A percentile compares a stretch with the other conserved stretches of the same genome.
Conservation (phyloP, 2,113 vertebrate genomes). For the Sphyrna mokarran region DNA sequence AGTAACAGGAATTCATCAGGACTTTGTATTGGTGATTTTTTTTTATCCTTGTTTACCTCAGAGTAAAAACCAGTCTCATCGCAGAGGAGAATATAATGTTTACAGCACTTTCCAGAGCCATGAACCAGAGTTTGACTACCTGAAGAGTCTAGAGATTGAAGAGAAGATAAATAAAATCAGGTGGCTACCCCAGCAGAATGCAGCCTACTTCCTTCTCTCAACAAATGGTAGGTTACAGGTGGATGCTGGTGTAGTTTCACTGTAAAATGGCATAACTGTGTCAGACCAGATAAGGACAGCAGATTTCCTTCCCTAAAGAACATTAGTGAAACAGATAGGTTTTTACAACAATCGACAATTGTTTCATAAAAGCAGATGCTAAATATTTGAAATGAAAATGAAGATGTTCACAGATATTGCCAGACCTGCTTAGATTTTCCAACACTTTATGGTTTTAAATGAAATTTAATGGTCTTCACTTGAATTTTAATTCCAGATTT, state of each 20-base stretch:
- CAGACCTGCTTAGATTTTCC: too few species aligned
- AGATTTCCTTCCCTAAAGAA: too few species aligned
- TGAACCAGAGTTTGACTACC: constrained; percentile 94
- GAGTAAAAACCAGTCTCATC: constrained; percentile 91
- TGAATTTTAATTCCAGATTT: too few species aligned
- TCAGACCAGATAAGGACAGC: too few species aligned
- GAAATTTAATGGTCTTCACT: too few species aligned
- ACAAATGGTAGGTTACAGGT: constrained; percentile 72
- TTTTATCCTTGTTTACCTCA: constrained; percentile 45
- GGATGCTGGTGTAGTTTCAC: background rate
- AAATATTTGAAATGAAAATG: too few species aligned
- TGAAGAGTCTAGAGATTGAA: constrained; percentile 95
- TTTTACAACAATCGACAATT: too few species aligned
- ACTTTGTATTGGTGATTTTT: too few species aligned
- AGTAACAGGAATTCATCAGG: background rate
- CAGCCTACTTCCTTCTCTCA: constrained; percentile 91
- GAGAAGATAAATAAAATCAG: constrained; percentile 98
- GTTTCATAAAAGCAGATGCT: too few species aligned
- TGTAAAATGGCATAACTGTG: background rate
- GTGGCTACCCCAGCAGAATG: constrained; percentile 95
- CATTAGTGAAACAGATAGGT: too few species aligned
- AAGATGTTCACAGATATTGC: too few species aligned
- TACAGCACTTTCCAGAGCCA: constrained; percentile 99
- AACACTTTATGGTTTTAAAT: too few species aligned
- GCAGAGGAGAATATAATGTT: constrained; percentile 93